Evolutionary conservation across 2,797 vertebrate species (phyloP), one percentile per base, ranked within the genome.

Genomic region (Falco naumanni): DNA sequence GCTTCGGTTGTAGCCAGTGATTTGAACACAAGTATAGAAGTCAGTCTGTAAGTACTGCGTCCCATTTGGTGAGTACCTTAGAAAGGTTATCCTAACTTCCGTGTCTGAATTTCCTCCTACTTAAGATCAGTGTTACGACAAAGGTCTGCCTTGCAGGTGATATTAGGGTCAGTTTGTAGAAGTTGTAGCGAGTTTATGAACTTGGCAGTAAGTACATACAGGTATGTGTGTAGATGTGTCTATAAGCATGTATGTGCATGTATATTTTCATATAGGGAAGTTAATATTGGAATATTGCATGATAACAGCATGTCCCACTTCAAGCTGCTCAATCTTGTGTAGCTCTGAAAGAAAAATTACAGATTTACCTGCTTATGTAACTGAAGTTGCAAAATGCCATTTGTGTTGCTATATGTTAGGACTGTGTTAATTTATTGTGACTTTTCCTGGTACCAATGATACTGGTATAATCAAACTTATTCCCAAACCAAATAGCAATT

Each of bases 161-260:
- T 31, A 19, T 16, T 31, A 33, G 8, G 37, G 61, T 60, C 17
- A n/a, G 11, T 57, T 69, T 54, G 10, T 66, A 61, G 45, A 28
- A 25, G 31, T 16, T 41, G 19, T 56, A 16, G 26, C 24, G 31
- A 39, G 13, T 69, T 81, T 45, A 31, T 51, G 37, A 56, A 10
- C 43, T 28, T n/a, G n/a, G 13, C 34, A 68, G 20, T 47, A 33
- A 37, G 39, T 0, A 0, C 7, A 1, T 31, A 33, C 17, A 60
- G 34, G 18, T 64, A 4, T 3, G 20, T 26, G 15, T 47, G 26
- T 45, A 33, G 45, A 13, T 22, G 19, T 66, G 37, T 41, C 10
- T 47, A 15, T 18, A 14, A 13, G 28, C 18, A 39, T 25, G 25
- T 51, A 13, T 34, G 17, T 7, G 39, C 60, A 45, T 5, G 3